phyloP scores from a whole-genome alignment of 2,888 invertebrate species.

The Pasiphila rectangulata region DNA sequence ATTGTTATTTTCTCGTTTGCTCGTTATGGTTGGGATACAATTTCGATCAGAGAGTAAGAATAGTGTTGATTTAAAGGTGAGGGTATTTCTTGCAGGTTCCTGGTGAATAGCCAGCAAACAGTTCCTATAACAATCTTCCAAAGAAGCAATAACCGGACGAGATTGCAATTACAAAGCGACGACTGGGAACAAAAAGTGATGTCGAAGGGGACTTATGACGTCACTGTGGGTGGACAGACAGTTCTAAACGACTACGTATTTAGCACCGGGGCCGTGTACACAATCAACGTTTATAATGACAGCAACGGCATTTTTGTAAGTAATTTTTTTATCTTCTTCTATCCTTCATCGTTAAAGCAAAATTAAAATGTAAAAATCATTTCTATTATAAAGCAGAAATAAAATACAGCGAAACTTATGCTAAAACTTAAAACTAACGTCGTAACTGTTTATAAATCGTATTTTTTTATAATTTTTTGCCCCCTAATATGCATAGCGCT shows the following conservation, averaged over 20 bases:
- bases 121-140: conserved; percentile 48
- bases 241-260: conserved; percentile 58
- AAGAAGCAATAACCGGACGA: conserved; percentile 47
- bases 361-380: too few relatives aligned
- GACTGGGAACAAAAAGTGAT: conserved; percentile 48
- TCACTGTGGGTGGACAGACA: conserved; percentile 52
- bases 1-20: not conserved
- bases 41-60: too few relatives aligned
- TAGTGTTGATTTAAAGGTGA: not conserved
- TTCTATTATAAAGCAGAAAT: too few relatives aligned
- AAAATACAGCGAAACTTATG: too few relatives aligned
- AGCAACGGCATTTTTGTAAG: conserved; percentile 56
- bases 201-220: conserved; percentile 57
- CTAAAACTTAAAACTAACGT: too few relatives aligned
- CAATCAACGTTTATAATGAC: conserved; percentile 70
- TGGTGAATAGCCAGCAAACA: conserved; percentile 50
- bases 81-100: conserved; percentile 60
- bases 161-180: conserved; percentile 43
- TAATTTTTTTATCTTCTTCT: too few relatives aligned
- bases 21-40: too few relatives aligned
- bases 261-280: conserved; percentile 84
- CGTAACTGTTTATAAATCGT: too few relatives aligned
- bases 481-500: too few relatives aligned
- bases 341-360: too few relatives aligned
- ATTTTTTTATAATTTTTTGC: too few relatives aligned